These are phyloP conservation scores for Agrypnus murinus DNA, from an alignment of 2,888 invertebrate genomes.

Conservation along the genomic window DNA sequence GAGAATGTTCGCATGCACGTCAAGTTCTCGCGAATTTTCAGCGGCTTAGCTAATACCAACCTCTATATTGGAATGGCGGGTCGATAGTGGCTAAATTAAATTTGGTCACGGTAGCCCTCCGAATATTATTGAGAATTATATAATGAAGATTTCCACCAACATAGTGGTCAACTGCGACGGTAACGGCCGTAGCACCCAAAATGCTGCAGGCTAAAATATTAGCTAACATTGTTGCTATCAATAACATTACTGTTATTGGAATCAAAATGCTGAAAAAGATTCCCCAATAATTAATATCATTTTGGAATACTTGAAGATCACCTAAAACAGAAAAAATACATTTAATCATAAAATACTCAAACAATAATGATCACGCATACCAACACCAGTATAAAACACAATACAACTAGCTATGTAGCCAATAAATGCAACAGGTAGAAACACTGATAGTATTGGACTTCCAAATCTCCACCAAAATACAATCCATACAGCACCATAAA, in stretches of 20 bases:
- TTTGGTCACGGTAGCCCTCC: conserved; percentile 76
- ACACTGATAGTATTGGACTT: conserved; percentile 76
- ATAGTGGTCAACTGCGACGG: conserved; percentile 79
- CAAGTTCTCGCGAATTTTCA: too few species aligned
- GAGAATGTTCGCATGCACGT: too few species aligned
- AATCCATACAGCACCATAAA: conserved; percentile 77
- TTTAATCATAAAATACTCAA: not conserved
- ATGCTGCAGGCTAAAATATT: conserved; percentile 79
- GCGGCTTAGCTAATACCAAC: too few species aligned
- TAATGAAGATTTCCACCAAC: conserved; percentile 80
- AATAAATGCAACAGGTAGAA: conserved; percentile 75
- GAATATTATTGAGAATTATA: conserved; percentile 79
- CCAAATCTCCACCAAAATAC: conserved; percentile 78
- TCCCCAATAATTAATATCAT: conserved; percentile 78
- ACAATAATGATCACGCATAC: conserved; percentile 69
- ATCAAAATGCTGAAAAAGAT: conserved; percentile 74
- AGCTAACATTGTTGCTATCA: conserved; percentile 73
- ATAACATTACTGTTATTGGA: conserved; percentile 71
- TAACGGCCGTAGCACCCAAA: conserved; percentile 78
- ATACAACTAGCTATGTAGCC: conserved; percentile 78
- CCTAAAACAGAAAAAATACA: conserved; percentile 70
- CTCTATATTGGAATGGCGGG: conserved; percentile 77
- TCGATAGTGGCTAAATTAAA: conserved; percentile 76
- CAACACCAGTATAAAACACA: conserved; percentile 76
- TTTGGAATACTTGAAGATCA: conserved; percentile 70